phyloP scores from a whole-genome alignment of 2,888 invertebrate genomes.

The Temnothorax unifasciatus region DNA sequence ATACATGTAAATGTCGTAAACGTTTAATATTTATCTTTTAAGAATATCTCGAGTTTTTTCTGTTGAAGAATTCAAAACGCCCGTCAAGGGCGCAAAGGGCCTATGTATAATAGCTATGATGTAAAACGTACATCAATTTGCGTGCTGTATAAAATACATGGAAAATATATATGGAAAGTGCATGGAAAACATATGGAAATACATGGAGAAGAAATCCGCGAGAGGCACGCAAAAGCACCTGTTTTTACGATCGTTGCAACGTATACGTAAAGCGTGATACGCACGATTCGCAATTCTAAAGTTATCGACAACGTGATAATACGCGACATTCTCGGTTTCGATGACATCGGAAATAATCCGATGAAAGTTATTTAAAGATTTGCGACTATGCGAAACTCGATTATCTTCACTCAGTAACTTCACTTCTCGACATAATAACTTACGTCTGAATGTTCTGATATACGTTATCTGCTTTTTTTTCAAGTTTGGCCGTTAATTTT shows the following conservation, averaged over 20 bases:
- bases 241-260: neutral
- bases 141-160: neutral
- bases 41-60: neutral
- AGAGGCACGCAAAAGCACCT: neutral
- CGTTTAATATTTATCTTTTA: neutral
- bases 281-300: neutral
- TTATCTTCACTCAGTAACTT: neutral
- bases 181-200: neutral
- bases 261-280: neutral
- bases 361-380: constrained; percentile 4
- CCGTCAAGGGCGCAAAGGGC: neutral
- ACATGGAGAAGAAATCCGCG: neutral
- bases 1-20: neutral
- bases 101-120: neutral
- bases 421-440: too few species aligned
- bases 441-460: neutral
- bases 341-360: neutral
- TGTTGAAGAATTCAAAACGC: neutral
- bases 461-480: neutral
- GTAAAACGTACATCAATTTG: neutral
- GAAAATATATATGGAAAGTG: too few species aligned
- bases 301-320: neutral
- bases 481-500: neutral
- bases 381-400: neutral
- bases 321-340: neutral